Evolutionary conservation across 92 coral and sea anemone genomes (phyloP).

Genomic region (Galaxea fascicularis): DNA sequence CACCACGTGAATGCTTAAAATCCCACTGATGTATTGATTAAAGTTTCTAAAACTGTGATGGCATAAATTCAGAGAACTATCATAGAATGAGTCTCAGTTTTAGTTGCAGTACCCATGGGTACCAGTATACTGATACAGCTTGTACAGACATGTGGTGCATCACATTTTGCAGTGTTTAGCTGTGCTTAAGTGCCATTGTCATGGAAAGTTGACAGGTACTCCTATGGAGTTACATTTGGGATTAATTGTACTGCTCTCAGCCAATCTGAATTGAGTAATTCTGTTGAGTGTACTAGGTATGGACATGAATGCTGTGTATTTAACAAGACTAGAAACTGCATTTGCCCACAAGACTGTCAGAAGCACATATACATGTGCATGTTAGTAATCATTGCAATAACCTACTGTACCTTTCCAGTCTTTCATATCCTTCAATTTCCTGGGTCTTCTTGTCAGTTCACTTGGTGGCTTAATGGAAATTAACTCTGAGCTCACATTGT

Average conservation of each 20-base stretch:
- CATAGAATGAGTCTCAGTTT: too few relatives aligned
- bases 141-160: too few relatives aligned
- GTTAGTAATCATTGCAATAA: background rate
- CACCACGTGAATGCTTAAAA: background rate
- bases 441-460: slow-evolving; percentile 28
- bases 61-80: too few relatives aligned
- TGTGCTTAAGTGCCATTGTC: too few relatives aligned
- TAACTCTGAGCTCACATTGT: background rate
- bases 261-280: too few relatives aligned
- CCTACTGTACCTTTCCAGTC: background rate
- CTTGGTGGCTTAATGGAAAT: slow-evolving; percentile 1
- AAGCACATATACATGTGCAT: background rate
- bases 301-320: too few relatives aligned
- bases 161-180: too few relatives aligned
- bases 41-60: too few relatives aligned
- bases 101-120: too few relatives aligned
- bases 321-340: background rate
- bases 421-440: slow-evolving; percentile 9
- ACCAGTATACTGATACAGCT: too few relatives aligned
- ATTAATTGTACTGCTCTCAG: background rate
- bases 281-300: too few relatives aligned
- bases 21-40: background rate
- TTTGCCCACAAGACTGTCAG: background rate
- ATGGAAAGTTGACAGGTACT: background rate
- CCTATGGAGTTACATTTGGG: background rate